These are phyloP conservation scores for Anarsia innoxiella DNA, from an alignment of 2,888 invertebrate genomes.

Conservation along the genomic window DNA sequence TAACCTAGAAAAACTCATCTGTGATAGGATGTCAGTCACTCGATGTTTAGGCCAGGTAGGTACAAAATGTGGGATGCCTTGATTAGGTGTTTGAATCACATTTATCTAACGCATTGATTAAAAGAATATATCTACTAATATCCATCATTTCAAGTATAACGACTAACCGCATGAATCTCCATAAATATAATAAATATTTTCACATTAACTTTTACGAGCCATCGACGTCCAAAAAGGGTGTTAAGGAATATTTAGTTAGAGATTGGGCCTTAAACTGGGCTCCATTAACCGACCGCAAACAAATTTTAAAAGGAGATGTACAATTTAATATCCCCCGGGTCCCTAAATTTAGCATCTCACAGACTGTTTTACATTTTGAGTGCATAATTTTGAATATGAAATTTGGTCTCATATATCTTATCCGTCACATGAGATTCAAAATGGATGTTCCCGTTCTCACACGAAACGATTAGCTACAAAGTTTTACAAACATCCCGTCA, in stretches of 20 bases:
- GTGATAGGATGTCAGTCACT: no score
- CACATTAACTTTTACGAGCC: conserved; percentile 15
- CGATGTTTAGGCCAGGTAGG: no score
- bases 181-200: conserved; percentile 9
- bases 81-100: no score
- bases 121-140: no score
- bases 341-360: conserved; percentile 24
- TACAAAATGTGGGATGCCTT: no score
- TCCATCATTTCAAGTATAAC: no score
- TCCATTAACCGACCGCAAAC: conserved; percentile 29
- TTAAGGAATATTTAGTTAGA: conserved; percentile 23
- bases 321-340: conserved; percentile 30
- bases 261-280: conserved; percentile 32
- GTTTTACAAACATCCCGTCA: no score
- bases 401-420: no score
- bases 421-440: conserved; percentile 5
- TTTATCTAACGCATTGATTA: no score
- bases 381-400: background rate
- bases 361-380: conserved; percentile 46
- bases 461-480: no score
- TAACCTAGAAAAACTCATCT: no score
- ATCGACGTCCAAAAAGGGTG: conserved; percentile 18
- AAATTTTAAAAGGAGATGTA: conserved; percentile 31
- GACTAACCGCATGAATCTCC: no score
- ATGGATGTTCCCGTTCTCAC: conserved; percentile 1